A percentile compares a stretch with the other conserved stretches of the same genome.
Evolutionary conservation across 1,140 invertebrate species (phyloP).

Genomic region (Pomacea maculata): DNA sequence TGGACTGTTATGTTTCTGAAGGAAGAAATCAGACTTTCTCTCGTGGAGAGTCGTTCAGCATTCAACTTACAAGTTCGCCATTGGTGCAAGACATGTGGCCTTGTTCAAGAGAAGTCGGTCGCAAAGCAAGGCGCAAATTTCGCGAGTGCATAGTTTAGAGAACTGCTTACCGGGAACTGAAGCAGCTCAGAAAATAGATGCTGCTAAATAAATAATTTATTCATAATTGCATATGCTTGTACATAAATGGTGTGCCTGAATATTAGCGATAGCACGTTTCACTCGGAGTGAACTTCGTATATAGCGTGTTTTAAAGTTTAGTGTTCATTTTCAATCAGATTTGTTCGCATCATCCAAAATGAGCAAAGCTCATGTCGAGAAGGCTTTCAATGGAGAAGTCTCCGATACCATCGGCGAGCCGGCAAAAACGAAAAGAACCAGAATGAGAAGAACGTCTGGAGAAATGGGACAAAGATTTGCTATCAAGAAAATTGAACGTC

Average conservation of each 20-base stretch:
- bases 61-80: background rate
- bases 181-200: too few relatives aligned
- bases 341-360: constrained; percentile 14
- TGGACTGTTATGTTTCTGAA: background rate
- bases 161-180: background rate
- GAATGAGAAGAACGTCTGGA: constrained; percentile 19
- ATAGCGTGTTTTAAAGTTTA: too few relatives aligned
- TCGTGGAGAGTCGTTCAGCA: background rate
- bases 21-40: background rate
- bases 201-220: too few relatives aligned
- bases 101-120: background rate
- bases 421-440: constrained; percentile 18
- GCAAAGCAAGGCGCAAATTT: background rate
- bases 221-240: too few relatives aligned
- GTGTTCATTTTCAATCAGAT: background rate
- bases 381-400: constrained; percentile 32
- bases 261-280: too few relatives aligned
- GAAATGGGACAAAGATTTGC: constrained; percentile 20
- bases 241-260: too few relatives aligned
- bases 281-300: too few relatives aligned
- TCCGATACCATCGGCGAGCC: constrained; percentile 12
- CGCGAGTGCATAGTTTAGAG: background rate
- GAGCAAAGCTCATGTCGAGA: constrained; percentile 31
- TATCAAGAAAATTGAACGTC: constrained; percentile 21
- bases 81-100: background rate